Evolutionary conservation across 2,888 invertebrate species (phyloP).

Genomic region (Mechanitis mazaeus): DNA sequence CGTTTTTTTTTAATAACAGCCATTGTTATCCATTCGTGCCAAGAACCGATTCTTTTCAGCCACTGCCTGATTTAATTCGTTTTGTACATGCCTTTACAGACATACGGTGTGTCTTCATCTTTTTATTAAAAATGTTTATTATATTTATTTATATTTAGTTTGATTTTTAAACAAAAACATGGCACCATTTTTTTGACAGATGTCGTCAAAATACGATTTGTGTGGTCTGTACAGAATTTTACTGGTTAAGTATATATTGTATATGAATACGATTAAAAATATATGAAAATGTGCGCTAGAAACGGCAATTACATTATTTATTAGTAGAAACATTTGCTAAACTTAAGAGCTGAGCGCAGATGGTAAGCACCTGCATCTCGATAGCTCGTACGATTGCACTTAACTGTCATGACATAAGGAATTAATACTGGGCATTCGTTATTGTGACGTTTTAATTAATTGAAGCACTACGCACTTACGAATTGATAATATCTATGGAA

Average conservation of each 20-base stretch:
- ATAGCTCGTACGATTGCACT: constrained; percentile 62
- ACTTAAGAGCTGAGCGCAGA: constrained; percentile 47
- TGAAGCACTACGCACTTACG: constrained; percentile 43
- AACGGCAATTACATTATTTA: constrained; percentile 24
- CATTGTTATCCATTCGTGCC: constrained; percentile 71
- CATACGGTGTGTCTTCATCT: constrained; percentile 56
- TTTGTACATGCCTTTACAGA: constrained; percentile 56
- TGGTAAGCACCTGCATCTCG: constrained; percentile 68
- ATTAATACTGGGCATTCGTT: constrained; percentile 58
- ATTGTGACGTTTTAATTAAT: constrained; percentile 64
- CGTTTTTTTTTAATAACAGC: constrained; percentile 70
- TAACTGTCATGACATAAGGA: constrained; percentile 36
- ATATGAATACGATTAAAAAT: too few relatives aligned
- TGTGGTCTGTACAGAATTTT: too few relatives aligned
- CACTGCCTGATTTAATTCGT: constrained; percentile 71
- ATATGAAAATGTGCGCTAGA: background rate
- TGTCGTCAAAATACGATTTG: too few relatives aligned
- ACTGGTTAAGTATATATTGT: too few relatives aligned
- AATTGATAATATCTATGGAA: constrained; percentile 17
- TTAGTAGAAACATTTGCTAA: constrained; percentile 42
- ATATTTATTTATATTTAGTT: background rate
- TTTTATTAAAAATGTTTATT: constrained; percentile 33
- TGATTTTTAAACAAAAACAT: background rate
- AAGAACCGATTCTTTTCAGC: constrained; percentile 70
- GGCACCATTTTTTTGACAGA: too few relatives aligned